phyloP scores from a whole-genome alignment of 1,140 invertebrate genomes.

The Papilio machaon region DNA sequence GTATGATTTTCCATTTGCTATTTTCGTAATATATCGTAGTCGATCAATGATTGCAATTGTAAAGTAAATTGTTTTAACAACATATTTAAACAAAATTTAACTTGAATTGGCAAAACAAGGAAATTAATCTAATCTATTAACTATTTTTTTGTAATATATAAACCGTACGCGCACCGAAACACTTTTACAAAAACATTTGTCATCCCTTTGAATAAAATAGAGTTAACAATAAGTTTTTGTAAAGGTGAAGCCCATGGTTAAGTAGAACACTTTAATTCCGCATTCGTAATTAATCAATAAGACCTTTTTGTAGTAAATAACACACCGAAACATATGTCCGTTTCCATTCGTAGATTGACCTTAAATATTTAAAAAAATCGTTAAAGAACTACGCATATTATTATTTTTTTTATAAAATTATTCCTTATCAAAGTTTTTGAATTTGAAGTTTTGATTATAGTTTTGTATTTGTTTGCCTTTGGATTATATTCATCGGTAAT shows the following conservation, averaged over 20 bases:
- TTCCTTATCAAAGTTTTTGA: conserved; percentile 4
- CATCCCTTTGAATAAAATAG: neutral
- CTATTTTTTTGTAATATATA: neutral
- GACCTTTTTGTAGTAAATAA: neutral
- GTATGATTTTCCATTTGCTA: neutral
- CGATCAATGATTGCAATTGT: neutral
- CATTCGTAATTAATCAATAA: neutral
- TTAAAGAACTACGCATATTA: neutral
- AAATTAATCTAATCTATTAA: no score
- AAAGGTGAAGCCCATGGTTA: neutral
- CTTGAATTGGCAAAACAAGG: no score
- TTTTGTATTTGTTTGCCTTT: conserved; percentile 17
- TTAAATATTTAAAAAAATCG: neutral
- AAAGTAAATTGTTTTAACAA: neutral
- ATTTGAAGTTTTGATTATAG: conserved; percentile 4
- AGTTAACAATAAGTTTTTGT: neutral
- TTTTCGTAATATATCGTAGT: neutral
- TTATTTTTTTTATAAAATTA: neutral
- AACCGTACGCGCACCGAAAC: neutral
- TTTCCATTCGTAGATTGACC: neutral
- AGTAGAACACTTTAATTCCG: neutral
- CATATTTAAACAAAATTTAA: neutral
- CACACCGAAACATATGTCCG: neutral
- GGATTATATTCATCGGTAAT: neutral
- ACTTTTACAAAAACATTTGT: no score